phyloP scores from a whole-genome alignment of 2,113 vertebrate species.

The Mastomys coucha region DNA sequence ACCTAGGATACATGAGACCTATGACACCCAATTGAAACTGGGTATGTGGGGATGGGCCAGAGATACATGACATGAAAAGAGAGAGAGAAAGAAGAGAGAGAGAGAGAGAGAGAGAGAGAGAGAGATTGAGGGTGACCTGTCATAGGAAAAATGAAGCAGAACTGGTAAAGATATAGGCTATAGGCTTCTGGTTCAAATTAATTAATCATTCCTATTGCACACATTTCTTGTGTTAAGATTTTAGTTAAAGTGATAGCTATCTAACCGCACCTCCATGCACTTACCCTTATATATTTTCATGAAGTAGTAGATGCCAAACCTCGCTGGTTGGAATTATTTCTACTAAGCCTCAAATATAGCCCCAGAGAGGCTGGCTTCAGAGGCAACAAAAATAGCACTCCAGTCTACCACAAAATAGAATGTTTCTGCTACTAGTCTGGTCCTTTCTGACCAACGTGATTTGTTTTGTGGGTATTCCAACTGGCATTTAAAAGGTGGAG shows the following conservation, averaged over 20 bases:
- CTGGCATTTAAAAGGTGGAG: conserved; percentile 57
- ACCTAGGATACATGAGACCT: background rate
- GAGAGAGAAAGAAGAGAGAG: background rate
- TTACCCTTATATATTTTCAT: background rate
- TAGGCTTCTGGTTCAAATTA: conserved; percentile 22
- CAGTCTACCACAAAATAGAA: conserved; percentile 70
- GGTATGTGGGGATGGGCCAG: background rate
- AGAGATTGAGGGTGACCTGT: too few relatives aligned
- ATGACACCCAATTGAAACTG: background rate
- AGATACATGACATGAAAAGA: background rate
- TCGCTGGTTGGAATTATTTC: conserved; percentile 72
- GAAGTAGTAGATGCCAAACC: conserved; percentile 57
- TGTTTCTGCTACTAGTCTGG: conserved; percentile 55
- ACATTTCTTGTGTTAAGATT: conserved; percentile 37
- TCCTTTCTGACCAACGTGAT: conserved; percentile 38
- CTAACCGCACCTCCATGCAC: conserved; percentile 28
- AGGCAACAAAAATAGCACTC: conserved; percentile 74
- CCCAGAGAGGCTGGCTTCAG: conserved; percentile 65
- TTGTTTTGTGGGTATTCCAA: conserved; percentile 43
- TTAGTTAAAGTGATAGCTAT: conserved; percentile 21
- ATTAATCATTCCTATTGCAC: conserved; percentile 4
- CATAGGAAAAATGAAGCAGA: background rate
- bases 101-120: background rate
- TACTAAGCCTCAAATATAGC: conserved; percentile 66
- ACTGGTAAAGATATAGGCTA: background rate